Evolutionary conservation across 2,113 vertebrate species (phyloP), one percentile per base, ranked within the genome.

Genomic region (Leptobrachium ailaonicum): DNA sequence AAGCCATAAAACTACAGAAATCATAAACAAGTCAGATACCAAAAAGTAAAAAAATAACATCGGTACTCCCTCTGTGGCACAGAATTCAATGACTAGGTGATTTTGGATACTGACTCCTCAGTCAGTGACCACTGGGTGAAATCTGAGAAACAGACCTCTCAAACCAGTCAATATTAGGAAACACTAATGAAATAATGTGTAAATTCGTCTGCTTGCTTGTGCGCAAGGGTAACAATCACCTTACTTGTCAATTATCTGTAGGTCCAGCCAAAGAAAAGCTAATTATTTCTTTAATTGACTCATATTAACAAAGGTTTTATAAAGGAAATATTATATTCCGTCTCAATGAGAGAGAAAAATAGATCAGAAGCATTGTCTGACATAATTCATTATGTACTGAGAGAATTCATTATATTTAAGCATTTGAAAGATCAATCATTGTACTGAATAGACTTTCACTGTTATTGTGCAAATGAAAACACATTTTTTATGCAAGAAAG

Each of bases 321-420:
- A 68, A 56, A 68, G 47, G 14, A 13, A 78, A 44, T 71, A 58
- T 70, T n/a, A 62, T 42, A 70, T 71, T 69, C 12, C n/a, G 70
- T 77, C 13, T 2, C 68, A 40, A 20, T 14, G 56, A 78, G 43
- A 56, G 40, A 42, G 13, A 47, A 71, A 45, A 67, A 20, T 40
- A 50, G 68, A 71, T 78, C 67, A 47, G 41, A 58, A 62, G 44
- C 60, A 6, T 12, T 70, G 54, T n/a, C 69, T 78, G 68, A 78
- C 58, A 71, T 62, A 56, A 41, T 78, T 70, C 76, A 71, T 78
- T 78, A 78, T 78, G 76, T 63, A 71, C 68, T 10, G 42, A 71
- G 43, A 42, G 53, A 71, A 71, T 78, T 62, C 71, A 71, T 78
- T 62, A 43, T 40, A 78, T 78, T 78, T 47, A 54, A 50, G 42